These are phyloP conservation scores for Adelphocoris suturalis DNA, from an alignment of 2,888 invertebrate species.

Conservation along the genomic window DNA sequence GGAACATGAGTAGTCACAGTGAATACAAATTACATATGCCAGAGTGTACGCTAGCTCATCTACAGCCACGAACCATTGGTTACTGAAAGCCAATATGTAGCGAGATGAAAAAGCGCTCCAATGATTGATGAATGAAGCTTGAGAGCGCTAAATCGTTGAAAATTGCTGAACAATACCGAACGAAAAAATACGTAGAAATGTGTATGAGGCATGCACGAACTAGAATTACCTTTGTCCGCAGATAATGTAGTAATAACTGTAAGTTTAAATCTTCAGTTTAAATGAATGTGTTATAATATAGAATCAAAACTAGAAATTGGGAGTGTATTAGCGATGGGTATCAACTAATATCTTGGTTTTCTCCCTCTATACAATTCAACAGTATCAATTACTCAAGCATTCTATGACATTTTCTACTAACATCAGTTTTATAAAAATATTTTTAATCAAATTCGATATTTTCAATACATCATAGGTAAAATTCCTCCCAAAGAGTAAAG, in stretches of 20 bases:
- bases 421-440: too few relatives aligned
- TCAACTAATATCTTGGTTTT: too few relatives aligned
- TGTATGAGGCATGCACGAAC: constrained; percentile 3
- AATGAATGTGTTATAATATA: not conserved
- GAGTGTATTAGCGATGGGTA: too few relatives aligned
- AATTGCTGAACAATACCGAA: constrained; percentile 17
- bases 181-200: not conserved
- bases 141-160: not conserved
- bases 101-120: not conserved
- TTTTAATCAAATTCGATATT: too few relatives aligned
- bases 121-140: not conserved
- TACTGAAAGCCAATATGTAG: not conserved
- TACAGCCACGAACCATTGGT: not conserved
- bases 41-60: not conserved
- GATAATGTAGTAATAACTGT: constrained; percentile 35
- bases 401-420: too few relatives aligned
- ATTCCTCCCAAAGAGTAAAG: too few relatives aligned
- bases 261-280: constrained; percentile 38
- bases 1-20: not conserved
- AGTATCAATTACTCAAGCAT: too few relatives aligned
- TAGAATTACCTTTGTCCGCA: constrained; percentile 23
- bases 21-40: not conserved
- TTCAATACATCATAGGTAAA: too few relatives aligned
- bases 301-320: not conserved
- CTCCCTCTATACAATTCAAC: too few relatives aligned